A percentile compares a stretch with the other conserved stretches of the same genome.
These are phyloP conservation scores for Drosophila kanapiae DNA, from an alignment of 1,140 invertebrate species.

Conservation along the genomic window DNA sequence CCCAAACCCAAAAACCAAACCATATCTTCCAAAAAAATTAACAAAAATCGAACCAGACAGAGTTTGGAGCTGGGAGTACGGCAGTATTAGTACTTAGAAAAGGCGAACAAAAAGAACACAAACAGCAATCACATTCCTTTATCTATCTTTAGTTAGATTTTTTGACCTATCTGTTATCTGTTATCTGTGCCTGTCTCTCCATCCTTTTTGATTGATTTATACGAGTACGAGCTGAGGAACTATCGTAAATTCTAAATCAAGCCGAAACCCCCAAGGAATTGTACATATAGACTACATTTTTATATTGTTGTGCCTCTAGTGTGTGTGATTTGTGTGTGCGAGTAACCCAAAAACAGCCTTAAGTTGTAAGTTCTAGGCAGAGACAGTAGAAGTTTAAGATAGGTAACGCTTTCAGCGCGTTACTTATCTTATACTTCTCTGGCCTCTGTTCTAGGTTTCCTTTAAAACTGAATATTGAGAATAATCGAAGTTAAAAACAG, in stretches of 20 bases:
- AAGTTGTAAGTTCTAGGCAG: neutral
- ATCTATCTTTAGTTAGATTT: slow-evolving; percentile 39
- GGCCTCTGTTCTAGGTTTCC: too few species aligned
- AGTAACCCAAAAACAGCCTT: neutral
- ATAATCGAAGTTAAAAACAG: slow-evolving; percentile 20
- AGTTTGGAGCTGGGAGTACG: slow-evolving; percentile 20
- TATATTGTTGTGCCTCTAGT: slow-evolving; percentile 7
- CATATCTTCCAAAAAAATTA: slow-evolving; percentile 5
- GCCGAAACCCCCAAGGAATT: slow-evolving; percentile 1
- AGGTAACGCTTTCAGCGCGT: too few species aligned
- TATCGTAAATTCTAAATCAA: too few species aligned
- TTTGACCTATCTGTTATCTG: slow-evolving; percentile 15
- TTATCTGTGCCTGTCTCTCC: slow-evolving; percentile 27
- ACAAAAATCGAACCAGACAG: neutral
- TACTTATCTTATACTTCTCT: too few species aligned
- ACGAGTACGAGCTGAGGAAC: too few species aligned
- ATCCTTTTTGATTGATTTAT: slow-evolving; percentile 7
- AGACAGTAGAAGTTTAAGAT: too few species aligned
- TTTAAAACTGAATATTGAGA: neutral
- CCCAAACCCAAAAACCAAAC: neutral
- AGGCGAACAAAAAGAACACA: slow-evolving; percentile 32
- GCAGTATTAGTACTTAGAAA: slow-evolving; percentile 63
- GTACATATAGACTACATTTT: slow-evolving; percentile 17
- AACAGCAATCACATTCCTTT: slow-evolving; percentile 43
- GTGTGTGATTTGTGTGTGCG: neutral